A percentile compares a stretch with the other conserved stretches of the same genome.
Conservation (phyloP, 2,888 invertebrate species). For the Epicampocera succincta region DNA sequence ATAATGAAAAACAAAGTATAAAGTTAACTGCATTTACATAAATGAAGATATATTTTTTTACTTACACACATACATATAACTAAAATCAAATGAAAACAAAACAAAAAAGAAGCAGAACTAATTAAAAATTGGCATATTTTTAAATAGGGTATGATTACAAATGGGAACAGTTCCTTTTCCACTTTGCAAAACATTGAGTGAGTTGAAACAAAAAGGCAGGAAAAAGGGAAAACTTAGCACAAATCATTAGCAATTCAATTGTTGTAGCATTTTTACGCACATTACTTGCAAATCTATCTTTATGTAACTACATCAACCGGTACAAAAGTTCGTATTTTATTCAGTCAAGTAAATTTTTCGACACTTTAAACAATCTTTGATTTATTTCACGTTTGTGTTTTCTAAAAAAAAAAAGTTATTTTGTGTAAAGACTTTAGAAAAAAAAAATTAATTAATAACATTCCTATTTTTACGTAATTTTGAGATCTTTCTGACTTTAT, state of each 20-base stretch:
- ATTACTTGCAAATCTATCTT: conserved; percentile 47
- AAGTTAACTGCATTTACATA: conserved; percentile 66
- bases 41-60: conserved; percentile 58
- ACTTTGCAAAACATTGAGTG: conserved; percentile 52
- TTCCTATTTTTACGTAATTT: no score
- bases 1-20: conserved; percentile 55
- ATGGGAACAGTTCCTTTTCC: conserved; percentile 64
- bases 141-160: conserved; percentile 43
- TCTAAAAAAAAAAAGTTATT: no score
- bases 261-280: conserved; percentile 57
- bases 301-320: conserved; percentile 15
- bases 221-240: conserved; percentile 45
- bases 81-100: conserved; percentile 3
- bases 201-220: conserved; percentile 20
- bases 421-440: no score
- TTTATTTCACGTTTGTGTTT: no score
- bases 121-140: conserved; percentile 53
- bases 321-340: conserved; percentile 12
- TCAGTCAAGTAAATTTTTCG: conserved; percentile 6
- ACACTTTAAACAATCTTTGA: background rate
- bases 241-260: conserved; percentile 52
- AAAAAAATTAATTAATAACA: no score
- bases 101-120: no score
- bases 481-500: no score
- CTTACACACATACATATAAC: conserved; percentile 23